Conservation (phyloP, 2,113 vertebrate species). For the Saguinus midas region DNA sequence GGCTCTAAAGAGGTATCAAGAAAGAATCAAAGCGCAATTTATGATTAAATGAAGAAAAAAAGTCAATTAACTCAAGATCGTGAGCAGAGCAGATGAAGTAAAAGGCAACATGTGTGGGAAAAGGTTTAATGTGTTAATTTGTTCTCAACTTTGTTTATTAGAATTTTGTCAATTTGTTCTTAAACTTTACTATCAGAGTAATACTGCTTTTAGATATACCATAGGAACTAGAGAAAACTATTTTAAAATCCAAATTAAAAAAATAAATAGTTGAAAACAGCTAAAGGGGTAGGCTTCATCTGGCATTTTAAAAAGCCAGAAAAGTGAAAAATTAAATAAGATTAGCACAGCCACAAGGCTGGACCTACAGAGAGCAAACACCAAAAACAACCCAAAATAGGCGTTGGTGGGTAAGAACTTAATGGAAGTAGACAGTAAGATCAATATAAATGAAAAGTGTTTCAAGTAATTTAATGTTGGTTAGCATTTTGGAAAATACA, state of each 20-base stretch:
- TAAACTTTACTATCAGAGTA: neutral
- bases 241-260: neutral
- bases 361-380: neutral
- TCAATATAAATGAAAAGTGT: neutral
- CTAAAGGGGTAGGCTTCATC: neutral
- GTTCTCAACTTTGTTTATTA: neutral
- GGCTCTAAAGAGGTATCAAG: neutral
- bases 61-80: accelerated
- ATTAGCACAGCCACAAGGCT: neutral
- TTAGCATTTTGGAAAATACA: neutral
- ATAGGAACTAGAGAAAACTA: neutral
- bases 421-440: neutral
- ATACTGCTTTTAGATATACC: neutral
- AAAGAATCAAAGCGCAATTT: neutral
- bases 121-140: neutral
- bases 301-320: neutral
- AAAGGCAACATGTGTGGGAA: too few species aligned
- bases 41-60: neutral
- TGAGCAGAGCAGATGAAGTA: neutral
- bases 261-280: neutral
- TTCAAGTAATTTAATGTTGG: neutral
- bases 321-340: too few species aligned
- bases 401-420: neutral
- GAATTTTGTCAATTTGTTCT: neutral
- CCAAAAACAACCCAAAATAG: neutral